Conservation (phyloP, 2,888 invertebrate species). For the Scaptomyza polygonia region DNA sequence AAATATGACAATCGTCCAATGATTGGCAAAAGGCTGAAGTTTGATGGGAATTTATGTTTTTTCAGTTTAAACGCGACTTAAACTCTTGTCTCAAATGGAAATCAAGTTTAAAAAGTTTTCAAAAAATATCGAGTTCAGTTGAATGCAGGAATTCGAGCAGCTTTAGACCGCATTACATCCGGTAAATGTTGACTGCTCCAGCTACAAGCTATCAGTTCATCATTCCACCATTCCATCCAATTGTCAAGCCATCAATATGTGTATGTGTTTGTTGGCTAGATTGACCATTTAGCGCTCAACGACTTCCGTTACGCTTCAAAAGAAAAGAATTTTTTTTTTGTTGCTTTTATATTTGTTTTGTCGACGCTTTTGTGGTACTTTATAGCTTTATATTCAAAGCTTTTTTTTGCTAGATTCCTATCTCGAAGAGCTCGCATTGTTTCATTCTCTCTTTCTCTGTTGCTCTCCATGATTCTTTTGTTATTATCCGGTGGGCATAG, state of each 20-base stretch:
- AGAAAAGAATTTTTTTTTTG: slow-evolving; percentile 66
- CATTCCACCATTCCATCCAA: slow-evolving; percentile 13
- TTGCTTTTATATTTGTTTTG: slow-evolving; percentile 57
- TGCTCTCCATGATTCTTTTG: slow-evolving; percentile 37
- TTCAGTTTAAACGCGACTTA: too few species aligned
- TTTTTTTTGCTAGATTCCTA: slow-evolving; percentile 52
- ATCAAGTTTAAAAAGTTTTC: background rate
- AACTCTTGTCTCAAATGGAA: too few species aligned
- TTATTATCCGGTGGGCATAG: slow-evolving; percentile 48
- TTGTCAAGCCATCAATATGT: slow-evolving; percentile 6
- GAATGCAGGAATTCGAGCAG: too few species aligned
- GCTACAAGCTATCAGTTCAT: slow-evolving; percentile 8
- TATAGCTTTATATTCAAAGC: slow-evolving; percentile 38
- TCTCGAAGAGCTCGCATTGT: slow-evolving; percentile 39
- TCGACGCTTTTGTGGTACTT: slow-evolving; percentile 43
- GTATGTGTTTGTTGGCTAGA: too few species aligned
- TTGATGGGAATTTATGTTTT: background rate
- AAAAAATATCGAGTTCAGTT: too few species aligned
- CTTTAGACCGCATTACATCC: slow-evolving; percentile 51
- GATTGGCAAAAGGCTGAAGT: background rate
- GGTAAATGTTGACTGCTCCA: slow-evolving; percentile 41
- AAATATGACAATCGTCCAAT: slow-evolving; percentile 13
- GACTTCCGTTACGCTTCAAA: slow-evolving; percentile 76
- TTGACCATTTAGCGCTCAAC: slow-evolving; percentile 76
- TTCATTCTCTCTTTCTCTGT: background rate